phyloP scores from a whole-genome alignment of 2,888 invertebrate genomes.

The Synanthedon tipuliformis region DNA sequence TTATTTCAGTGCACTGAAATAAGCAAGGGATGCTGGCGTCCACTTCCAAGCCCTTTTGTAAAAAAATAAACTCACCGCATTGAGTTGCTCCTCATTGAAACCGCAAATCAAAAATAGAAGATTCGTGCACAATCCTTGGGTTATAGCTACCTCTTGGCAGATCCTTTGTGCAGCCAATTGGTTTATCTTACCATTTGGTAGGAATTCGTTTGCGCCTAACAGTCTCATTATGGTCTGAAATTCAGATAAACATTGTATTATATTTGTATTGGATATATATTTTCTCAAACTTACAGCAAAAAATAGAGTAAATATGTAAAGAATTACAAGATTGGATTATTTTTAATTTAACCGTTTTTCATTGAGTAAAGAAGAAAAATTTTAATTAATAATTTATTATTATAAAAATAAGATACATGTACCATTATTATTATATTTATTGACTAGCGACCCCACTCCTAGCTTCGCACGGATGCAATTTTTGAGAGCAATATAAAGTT shows the following conservation, averaged over 20 bases:
- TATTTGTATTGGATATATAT: too few relatives aligned
- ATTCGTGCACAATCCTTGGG: constrained; percentile 70
- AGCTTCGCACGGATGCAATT: not conserved
- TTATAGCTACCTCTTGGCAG: constrained; percentile 61
- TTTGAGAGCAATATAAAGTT: not conserved
- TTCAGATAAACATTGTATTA: not conserved
- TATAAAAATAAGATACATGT: too few relatives aligned
- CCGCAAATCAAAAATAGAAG: constrained; percentile 73
- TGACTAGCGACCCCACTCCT: too few relatives aligned
- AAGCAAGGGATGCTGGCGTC: too few relatives aligned
- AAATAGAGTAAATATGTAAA: too few relatives aligned
- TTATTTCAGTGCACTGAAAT: too few relatives aligned
- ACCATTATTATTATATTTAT: too few relatives aligned
- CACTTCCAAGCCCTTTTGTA: not conserved
- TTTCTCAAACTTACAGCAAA: too few relatives aligned
- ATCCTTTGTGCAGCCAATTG: constrained; percentile 50
- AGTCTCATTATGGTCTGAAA: constrained; percentile 45
- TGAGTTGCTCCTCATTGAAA: constrained; percentile 60
- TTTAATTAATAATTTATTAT: too few relatives aligned
- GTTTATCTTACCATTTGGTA: constrained; percentile 66
- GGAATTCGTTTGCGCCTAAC: constrained; percentile 66
- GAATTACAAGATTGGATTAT: too few relatives aligned
- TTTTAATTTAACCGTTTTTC: too few relatives aligned
- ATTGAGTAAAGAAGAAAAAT: too few relatives aligned
- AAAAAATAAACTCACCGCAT: constrained; percentile 41